Evolutionary conservation across 2,888 invertebrate species (phyloP), one percentile per base, ranked within the genome.

Genomic region (Cancer borealis): DNA sequence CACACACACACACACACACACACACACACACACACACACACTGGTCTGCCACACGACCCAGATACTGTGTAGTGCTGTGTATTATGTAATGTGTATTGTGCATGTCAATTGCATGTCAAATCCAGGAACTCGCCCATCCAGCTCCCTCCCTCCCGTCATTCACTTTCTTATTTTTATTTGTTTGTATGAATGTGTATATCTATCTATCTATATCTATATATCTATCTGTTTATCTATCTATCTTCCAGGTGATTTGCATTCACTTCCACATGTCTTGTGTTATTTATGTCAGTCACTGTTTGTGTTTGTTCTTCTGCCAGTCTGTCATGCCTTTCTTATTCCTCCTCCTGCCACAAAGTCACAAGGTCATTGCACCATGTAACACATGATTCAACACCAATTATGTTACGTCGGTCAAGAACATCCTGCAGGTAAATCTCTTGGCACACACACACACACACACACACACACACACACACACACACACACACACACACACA

Each of bases 321-420:
- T 73, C 26, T 73, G 8, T 73, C 73, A n/a, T 21, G n/a, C n/a
- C n/a, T n/a, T 73, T n/a, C 73, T 73, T 26, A 6, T 30, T 30
- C 30, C 30, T 26, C 79, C 79, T 26, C 66, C n/a, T n/a, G 17
- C 66, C 79, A 1, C 79, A 39, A 39, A 2, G 21, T 8, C 79
- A 8, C 79, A 79, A 26, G 79, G 79, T 79, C 79, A 79, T 8
- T 30, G 26, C 79, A 79, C 30, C 30, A 5, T 21, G 79, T 79
- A 79, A 79, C 79, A 79, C 30, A 10, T 79, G 79, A 79, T 79
- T 12, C 26, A 79, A 79, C 79, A 79, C 30, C n/a, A 66, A 66
- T 66, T 66, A 66, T 66, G 66, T 66, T 66, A 21, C 21, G 66
- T 66, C n/a, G 66, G 66, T 66, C 66, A 66, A 5, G 66, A 66